These are phyloP conservation scores for Chalcis sispes DNA, from an alignment of 2,888 invertebrate genomes.

Conservation along the genomic window DNA sequence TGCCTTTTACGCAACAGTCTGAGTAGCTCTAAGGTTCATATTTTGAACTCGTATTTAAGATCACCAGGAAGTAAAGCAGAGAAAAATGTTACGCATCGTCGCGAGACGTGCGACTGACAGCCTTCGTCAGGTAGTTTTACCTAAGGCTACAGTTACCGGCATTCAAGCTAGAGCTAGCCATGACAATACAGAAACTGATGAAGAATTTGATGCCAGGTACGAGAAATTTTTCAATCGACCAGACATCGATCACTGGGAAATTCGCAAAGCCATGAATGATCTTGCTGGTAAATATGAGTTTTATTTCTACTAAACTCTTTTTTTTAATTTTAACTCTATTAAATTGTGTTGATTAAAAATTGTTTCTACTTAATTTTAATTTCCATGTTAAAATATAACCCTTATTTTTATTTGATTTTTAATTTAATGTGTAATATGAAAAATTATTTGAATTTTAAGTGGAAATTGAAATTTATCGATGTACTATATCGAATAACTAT, in stretches of 20 bases:
- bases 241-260: constrained; percentile 96
- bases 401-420: background rate
- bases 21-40: background rate
- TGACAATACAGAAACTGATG: constrained; percentile 82
- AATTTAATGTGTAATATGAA: no score
- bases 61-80: background rate
- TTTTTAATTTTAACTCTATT: background rate
- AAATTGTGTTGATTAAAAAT: background rate
- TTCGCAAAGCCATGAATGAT: constrained; percentile 94
- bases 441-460: no score
- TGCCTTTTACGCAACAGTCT: constrained; percentile 31
- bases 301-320: background rate
- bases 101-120: constrained; percentile 13
- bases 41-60: background rate
- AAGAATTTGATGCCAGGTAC: constrained; percentile 90
- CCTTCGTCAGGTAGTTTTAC: constrained; percentile 20
- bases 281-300: constrained; percentile 75
- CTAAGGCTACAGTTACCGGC: background rate
- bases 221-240: constrained; percentile 89
- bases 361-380: background rate
- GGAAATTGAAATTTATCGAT: background rate
- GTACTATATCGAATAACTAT: no score
- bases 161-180: constrained; percentile 33
- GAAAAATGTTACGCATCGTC: constrained; percentile 49
- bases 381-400: no score